These are phyloP conservation scores for Pseudocheirus occidentalis DNA, from an alignment of 2,797 vertebrate species.

Conservation along the genomic window DNA sequence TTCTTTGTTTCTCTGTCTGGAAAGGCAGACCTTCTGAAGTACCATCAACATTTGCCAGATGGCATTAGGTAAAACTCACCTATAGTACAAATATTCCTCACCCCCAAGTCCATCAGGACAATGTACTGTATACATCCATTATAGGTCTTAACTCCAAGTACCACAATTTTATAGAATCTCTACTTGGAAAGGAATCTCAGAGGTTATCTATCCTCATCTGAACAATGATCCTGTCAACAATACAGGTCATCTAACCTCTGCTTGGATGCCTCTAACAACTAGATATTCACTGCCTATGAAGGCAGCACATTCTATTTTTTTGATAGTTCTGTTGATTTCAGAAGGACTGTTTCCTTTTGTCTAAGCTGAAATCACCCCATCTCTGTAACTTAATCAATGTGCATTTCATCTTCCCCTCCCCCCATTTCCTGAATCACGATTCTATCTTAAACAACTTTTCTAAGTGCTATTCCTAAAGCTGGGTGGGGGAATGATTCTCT, in stretches of 20 bases:
- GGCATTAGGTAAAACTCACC: neutral
- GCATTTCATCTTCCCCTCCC: constrained; percentile 44
- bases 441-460: constrained; percentile 49
- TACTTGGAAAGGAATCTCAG: neutral
- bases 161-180: neutral
- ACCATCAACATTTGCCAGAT: constrained; percentile 54
- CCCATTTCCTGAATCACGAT: constrained; percentile 55
- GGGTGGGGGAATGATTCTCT: constrained; percentile 15
- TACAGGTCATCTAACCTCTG: neutral
- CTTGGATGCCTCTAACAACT: neutral
- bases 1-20: neutral
- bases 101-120: neutral
- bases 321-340: neutral
- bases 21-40: constrained; percentile 5
- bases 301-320: neutral
- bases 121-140: neutral
- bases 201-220: neutral
- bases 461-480: neutral
- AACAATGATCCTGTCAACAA: neutral
- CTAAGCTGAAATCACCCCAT: neutral
- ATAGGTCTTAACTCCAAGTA: neutral
- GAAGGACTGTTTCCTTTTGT: neutral
- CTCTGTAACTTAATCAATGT: constrained; percentile 19
- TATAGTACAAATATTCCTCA: neutral
- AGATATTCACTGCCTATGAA: neutral